Evolutionary conservation across 2,888 invertebrate genomes (phyloP).

Genomic region (Hoplodrina ambigua): DNA sequence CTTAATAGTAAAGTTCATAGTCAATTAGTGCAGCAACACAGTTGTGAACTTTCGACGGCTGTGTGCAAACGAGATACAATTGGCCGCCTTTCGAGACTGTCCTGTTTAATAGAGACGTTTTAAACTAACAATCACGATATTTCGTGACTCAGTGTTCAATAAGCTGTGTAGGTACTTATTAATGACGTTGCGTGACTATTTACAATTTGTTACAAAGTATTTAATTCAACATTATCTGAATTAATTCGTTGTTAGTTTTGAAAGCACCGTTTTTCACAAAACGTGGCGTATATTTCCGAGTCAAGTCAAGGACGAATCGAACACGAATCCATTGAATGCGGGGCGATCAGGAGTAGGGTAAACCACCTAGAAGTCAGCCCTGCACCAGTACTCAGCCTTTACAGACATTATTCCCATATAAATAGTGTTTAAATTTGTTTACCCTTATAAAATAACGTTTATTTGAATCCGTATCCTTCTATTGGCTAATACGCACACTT

Average conservation of each 20-base stretch:
- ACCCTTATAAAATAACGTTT: too few relatives aligned
- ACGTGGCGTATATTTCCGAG: slow-evolving; percentile 58
- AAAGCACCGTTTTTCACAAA: slow-evolving; percentile 56
- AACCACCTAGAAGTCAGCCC: too few relatives aligned
- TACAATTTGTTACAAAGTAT: slow-evolving; percentile 50
- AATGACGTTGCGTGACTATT: slow-evolving; percentile 65
- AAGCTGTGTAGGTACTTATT: slow-evolving; percentile 47
- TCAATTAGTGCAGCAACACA: slow-evolving; percentile 84
- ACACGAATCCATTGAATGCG: slow-evolving; percentile 66
- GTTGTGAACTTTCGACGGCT: slow-evolving; percentile 82
- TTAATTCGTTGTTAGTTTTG: slow-evolving; percentile 50
- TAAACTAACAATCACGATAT: slow-evolving; percentile 72
- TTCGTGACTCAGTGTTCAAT: slow-evolving; percentile 67
- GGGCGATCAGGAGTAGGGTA: slow-evolving; percentile 65
- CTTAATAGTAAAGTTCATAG: slow-evolving; percentile 82
- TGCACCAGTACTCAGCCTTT: too few relatives aligned
- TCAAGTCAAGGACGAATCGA: slow-evolving; percentile 72
- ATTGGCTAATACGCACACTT: too few relatives aligned
- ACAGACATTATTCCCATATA: too few relatives aligned
- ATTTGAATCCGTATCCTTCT: too few relatives aligned
- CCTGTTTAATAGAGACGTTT: slow-evolving; percentile 75
- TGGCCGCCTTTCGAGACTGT: slow-evolving; percentile 74
- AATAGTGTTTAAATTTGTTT: too few relatives aligned
- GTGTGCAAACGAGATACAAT: slow-evolving; percentile 80
- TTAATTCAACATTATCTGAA: slow-evolving; percentile 55